Evolutionary conservation across 2,888 invertebrate species (phyloP), one percentile per base, ranked within the genome.

Genomic region (Conus canariensis): DNA sequence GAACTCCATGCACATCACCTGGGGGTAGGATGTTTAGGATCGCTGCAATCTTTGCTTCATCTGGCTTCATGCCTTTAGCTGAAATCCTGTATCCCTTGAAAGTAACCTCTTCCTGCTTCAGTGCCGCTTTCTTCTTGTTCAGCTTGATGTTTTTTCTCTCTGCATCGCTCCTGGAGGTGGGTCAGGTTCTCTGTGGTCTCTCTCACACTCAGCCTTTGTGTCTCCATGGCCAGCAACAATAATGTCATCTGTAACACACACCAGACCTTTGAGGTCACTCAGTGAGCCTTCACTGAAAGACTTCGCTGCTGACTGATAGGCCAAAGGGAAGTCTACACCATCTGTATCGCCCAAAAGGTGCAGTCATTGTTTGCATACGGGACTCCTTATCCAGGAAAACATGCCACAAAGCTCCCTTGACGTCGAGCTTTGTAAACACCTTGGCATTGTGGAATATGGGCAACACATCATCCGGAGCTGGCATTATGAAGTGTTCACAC

Each of bases 261-360:
- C 90, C 19, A 90, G 70, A 58, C 91, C 92, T 67, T 92, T 85
- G 14, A 92, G 77, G 64, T 82, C 92, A 64, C 85, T 64, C 14
- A 92, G 74, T 90, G 10, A 93, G 87, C 60, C 91, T 92, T 9
- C 90, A 64, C 74, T 92, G 91, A 58, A 93, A 92, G 10, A 91
- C 92, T 90, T 93, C 92, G 64, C 92, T 92, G 86, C 86, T 58
- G 85, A 88, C 77, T 45, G 30, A 74, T 22, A 74, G 74, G 6
- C 88, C 77, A 82, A 88, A 88, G 19, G 88, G 88, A 14, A 80
- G 58, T 74, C 90, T 83, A 10, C 85, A 60, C 93, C 93, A 93
- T 67, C 93, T 60, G 88, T 87, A 93, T 58, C 92, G 88, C 14
- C 93, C 92, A 90, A 92, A 94, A 22, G 92, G 93, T 25, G 93